Conservation (phyloP, 2,113 vertebrate species). For the Pavo muticus region DNA sequence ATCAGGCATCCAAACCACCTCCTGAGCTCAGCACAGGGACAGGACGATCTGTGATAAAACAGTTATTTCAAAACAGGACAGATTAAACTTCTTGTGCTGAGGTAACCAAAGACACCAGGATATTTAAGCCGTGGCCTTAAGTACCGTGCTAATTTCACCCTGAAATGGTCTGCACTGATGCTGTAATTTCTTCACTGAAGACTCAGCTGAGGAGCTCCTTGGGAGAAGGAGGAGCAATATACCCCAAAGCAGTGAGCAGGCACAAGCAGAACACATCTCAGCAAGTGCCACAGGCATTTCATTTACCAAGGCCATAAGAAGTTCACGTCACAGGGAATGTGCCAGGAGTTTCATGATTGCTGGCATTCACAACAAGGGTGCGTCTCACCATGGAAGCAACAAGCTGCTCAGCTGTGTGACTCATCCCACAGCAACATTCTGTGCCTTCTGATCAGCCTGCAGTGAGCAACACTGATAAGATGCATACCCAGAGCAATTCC, state of each 20-base stretch:
- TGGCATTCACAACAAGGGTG: conserved; percentile 33
- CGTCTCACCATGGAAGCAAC: conserved; percentile 64
- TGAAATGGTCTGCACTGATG: background rate
- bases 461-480: conserved; percentile 66
- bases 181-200: background rate
- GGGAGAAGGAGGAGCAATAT: background rate
- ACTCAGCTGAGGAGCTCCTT: background rate
- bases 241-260: background rate
- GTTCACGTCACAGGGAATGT: conserved; percentile 46
- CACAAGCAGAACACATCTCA: background rate
- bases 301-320: background rate
- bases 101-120: background rate
- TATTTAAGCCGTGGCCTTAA: background rate
- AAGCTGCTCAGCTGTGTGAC: conserved; percentile 65
- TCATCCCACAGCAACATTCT: conserved; percentile 68
- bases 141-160: background rate
- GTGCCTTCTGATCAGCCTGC: conserved; percentile 47
- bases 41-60: background rate
- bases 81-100: background rate
- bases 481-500: conserved; percentile 68
- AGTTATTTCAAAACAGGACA: background rate
- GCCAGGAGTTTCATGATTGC: conserved; percentile 15
- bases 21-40: background rate
- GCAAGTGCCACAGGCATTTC: background rate
- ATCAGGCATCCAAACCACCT: background rate